phyloP scores from a whole-genome alignment of 2,888 invertebrate genomes.

The Euspilapteryx auroguttella region DNA sequence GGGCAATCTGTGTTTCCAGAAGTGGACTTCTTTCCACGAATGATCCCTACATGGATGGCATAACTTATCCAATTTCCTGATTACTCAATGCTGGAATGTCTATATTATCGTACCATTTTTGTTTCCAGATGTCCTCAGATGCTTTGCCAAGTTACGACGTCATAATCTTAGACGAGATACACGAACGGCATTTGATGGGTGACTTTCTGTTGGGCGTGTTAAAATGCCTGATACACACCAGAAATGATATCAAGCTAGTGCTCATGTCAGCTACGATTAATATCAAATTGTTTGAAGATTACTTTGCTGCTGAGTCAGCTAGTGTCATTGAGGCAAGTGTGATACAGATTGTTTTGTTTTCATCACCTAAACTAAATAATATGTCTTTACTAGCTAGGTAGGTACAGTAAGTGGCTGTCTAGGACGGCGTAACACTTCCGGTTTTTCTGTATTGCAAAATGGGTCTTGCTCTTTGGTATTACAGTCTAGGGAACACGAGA shows the following conservation, averaged over 20 bases:
- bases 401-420: no score
- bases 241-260: constrained; percentile 81
- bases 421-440: no score
- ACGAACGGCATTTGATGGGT: constrained; percentile 93
- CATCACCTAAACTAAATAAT: no score
- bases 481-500: no score
- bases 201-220: constrained; percentile 93
- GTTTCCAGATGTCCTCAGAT: constrained; percentile 75
- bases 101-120: background rate
- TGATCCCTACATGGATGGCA: no score
- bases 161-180: constrained; percentile 95
- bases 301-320: constrained; percentile 81
- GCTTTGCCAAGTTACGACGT: constrained; percentile 86
- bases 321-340: constrained; percentile 73
- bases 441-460: no score
- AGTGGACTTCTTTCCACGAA: no score
- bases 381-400: no score
- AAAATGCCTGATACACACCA: constrained; percentile 84
- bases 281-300: constrained; percentile 87
- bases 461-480: no score
- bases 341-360: constrained; percentile 1
- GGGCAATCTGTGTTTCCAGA: no score
- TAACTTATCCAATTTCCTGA: no score
- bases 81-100: no score
- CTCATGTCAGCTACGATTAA: constrained; percentile 99